Conservation (phyloP, 2,113 vertebrate species). For the Ophthalmolycus amberensis region DNA sequence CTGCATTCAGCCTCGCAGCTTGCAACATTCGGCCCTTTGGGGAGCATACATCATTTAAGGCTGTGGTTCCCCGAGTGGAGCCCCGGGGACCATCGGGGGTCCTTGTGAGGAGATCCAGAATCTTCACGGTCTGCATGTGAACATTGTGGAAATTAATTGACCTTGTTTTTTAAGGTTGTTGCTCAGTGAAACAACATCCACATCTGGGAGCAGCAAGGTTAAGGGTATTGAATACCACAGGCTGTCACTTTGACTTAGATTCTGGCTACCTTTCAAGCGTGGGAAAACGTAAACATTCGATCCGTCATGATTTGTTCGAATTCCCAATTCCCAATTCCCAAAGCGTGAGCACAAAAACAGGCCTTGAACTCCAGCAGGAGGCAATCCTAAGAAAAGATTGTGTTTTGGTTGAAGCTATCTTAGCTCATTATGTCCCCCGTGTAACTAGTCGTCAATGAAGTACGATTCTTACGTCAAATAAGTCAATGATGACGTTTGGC, state of each 20-base stretch:
- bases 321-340: too few relatives aligned
- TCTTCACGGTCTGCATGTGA: not conserved
- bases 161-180: slow-evolving; percentile 8
- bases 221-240: not conserved
- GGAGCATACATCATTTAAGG: slow-evolving; percentile 47
- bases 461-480: too few relatives aligned
- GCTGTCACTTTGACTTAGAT: not conserved
- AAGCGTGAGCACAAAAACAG: not conserved
- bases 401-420: too few relatives aligned
- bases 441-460: too few relatives aligned
- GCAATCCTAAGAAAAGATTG: too few relatives aligned
- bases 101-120: slow-evolving; percentile 18
- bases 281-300: not conserved
- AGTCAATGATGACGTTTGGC: not conserved
- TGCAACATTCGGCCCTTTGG: slow-evolving; percentile 11
- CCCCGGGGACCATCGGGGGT: not conserved
- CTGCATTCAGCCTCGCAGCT: slow-evolving; percentile 20
- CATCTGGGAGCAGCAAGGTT: not conserved
- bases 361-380: too few relatives aligned
- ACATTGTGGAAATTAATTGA: not conserved
- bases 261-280: not conserved
- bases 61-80: slow-evolving; percentile 23
- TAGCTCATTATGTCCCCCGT: too few relatives aligned
- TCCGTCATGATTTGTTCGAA: too few relatives aligned
- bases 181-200: slow-evolving; percentile 6